These are phyloP conservation scores for Phyllostomus hastatus DNA, from an alignment of 2,113 vertebrate genomes.

Conservation along the genomic window DNA sequence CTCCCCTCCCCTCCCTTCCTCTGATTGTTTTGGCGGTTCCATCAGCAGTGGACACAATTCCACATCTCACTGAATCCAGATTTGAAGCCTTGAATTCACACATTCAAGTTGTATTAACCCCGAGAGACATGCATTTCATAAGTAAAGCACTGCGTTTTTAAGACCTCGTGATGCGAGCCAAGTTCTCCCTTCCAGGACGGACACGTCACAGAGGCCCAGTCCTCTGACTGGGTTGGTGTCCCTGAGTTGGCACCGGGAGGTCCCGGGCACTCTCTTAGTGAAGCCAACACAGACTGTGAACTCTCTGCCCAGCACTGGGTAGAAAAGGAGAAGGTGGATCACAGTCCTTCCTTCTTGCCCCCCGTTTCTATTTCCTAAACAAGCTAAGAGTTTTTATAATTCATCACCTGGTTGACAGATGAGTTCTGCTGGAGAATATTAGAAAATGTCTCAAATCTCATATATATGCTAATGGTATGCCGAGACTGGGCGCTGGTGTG, in stretches of 20 bases:
- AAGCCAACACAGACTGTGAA: not conserved
- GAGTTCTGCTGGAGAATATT: conserved; percentile 99
- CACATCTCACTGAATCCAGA: fast-evolving
- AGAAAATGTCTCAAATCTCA: conserved; percentile 99
- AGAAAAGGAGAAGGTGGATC: conserved; percentile 61
- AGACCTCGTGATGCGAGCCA: fast-evolving
- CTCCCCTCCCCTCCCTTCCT: no score
- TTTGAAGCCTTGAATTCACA: not conserved
- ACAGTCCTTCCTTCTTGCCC: not conserved
- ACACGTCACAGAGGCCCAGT: not conserved
- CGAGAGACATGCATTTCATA: not conserved
- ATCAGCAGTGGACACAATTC: not conserved
- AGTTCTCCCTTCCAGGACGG: not conserved
- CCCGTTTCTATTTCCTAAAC: conserved; percentile 88
- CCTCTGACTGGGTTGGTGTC: not conserved
- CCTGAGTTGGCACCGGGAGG: fast-evolving
- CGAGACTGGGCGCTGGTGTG: conserved; percentile 90
- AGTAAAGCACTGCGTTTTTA: fast-evolving
- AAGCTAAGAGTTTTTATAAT: conserved; percentile 99
- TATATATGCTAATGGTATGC: conserved; percentile 99
- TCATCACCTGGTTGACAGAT: conserved; percentile 99
- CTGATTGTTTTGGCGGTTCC: fast-evolving
- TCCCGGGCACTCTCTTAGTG: not conserved
- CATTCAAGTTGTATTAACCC: not conserved
- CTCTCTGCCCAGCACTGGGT: not conserved